Evolutionary conservation across 2,797 vertebrate genomes (phyloP), one percentile per base, ranked within the genome.

Genomic region (Catostomus latipinnis): DNA sequence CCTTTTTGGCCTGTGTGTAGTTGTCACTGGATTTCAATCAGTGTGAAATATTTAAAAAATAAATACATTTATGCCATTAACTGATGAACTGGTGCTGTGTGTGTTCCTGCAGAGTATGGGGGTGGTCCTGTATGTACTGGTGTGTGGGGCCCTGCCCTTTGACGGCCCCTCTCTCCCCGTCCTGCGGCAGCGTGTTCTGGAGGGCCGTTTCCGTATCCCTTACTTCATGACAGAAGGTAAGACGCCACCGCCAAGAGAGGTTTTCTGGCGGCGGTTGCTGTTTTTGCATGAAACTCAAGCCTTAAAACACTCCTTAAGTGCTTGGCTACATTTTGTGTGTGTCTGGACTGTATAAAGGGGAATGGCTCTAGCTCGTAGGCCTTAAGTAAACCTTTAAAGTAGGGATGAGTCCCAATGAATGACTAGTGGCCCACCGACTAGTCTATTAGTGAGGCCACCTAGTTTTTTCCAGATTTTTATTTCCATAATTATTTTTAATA

Each of bases 151-250:
- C 0, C 87, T 99, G 81, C 98, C 98, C 78, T 99, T 99, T 5
- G 98, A 99, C 14, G 98, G 98, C 62, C 97, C 98, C 63, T 96
- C 96, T 0, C 94, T 99, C 72, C 98, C 98, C 6, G 95, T 98
- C 84, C 94, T 99, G 84, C 95, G 97, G 87, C 97, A 99, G 89
- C 92, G 98, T 8, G 98, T 99, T 80, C 92, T 99, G 76, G 97
- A 99, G 90, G 98, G 98, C 82, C 96, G 98, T 88, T 99, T 99
- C 93, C 96, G 98, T 74, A 99, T 99, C 91, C 98, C 98, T 0
- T 99, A 99, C 89, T 99, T 99, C 89, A 99, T 99, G 98, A 99
- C 97, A 78, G 98, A 99, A 98, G 98, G 97, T 99, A 95, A 86
- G 82, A 73, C 13, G 1, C 8, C 4, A 3, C 65, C 67, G n/a